Evolutionary conservation across 2,797 vertebrate species (phyloP), one percentile per base, ranked within the genome.

Genomic region (Xenops minutus): DNA sequence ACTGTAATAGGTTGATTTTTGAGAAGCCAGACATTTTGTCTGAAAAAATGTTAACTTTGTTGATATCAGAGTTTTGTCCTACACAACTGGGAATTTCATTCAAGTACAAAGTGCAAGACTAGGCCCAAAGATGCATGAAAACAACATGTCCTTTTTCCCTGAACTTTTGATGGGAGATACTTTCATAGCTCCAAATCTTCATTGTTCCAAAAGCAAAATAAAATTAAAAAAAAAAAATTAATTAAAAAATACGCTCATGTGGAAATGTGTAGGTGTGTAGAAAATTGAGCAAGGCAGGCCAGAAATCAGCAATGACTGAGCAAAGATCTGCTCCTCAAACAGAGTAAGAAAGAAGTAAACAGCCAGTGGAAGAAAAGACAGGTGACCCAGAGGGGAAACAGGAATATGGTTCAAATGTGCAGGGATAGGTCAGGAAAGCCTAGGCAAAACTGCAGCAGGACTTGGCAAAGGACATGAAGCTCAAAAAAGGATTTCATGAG

Each of bases 11-110:
- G 36, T 80, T 72, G 69, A 75, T 92, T 92, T 84, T 93, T 79
- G 56, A 85, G 61, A 89, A 87, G 64, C 73, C 75, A 91, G 86
- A 71, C 34, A 37, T 93, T 92, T 92, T 0, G 0, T 75, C 64
- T 79, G 59, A 91, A 84, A 95, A 86, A 61, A 51, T 74, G 22
- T 49, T 87, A 87, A 32, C 9, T 94, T 92, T 80, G 41, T 76
- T 90, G 64, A 91, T 30, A 29, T 74, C 49, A 74, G 30, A 51
- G 17, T 76, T 95, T 93, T 2, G 0, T 78, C 32, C 36, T 46
- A 52, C 3, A 0, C 34, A 21, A 41, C 10, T 20, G 32, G 15
- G 32, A 79, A 69, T 92, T 94, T 90, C 67, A 67, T 66, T 93
- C 59, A 86, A 68, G 30, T 26, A 36, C 8, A 29, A 74, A 81